A percentile compares a stretch with the other conserved stretches of the same genome.
These are phyloP conservation scores for Harpegnathos saltator DNA, from an alignment of 1,140 invertebrate genomes.

Conservation along the genomic window DNA sequence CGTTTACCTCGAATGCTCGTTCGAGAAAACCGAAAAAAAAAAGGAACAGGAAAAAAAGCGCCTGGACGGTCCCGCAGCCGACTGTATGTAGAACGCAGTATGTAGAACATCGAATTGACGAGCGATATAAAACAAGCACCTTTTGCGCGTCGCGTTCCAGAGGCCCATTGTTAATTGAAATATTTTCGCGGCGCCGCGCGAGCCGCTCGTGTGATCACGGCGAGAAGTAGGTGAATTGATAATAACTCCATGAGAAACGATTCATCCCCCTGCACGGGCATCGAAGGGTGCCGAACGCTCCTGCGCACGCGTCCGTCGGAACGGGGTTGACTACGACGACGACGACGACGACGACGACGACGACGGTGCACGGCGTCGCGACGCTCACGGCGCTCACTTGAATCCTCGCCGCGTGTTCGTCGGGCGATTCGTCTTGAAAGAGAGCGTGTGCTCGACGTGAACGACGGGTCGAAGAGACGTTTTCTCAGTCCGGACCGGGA, in stretches of 20 bases:
- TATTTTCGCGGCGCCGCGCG: constrained; percentile 42
- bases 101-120: background rate
- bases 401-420: constrained; percentile 81
- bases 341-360: constrained; percentile 69
- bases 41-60: too few species aligned
- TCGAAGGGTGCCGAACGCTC: constrained; percentile 35
- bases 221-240: constrained; percentile 74
- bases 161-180: constrained; percentile 65
- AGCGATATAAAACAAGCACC: background rate
- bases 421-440: constrained; percentile 70
- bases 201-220: constrained; percentile 54
- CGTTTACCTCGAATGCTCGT: too few species aligned
- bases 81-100: too few species aligned
- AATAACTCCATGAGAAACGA: constrained; percentile 69
- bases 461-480: background rate
- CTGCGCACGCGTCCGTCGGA: constrained; percentile 69
- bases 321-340: constrained; percentile 63
- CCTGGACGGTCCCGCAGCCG: too few species aligned
- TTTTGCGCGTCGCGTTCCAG: constrained; percentile 39
- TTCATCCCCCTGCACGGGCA: constrained; percentile 62
- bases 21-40: too few species aligned
- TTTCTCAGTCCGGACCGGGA: constrained; percentile 8
- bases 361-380: constrained; percentile 71
- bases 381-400: constrained; percentile 78
- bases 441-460: constrained; percentile 31